These are phyloP conservation scores for Drosophila atripex DNA, from an alignment of 2,888 invertebrate species.

Conservation along the genomic window DNA sequence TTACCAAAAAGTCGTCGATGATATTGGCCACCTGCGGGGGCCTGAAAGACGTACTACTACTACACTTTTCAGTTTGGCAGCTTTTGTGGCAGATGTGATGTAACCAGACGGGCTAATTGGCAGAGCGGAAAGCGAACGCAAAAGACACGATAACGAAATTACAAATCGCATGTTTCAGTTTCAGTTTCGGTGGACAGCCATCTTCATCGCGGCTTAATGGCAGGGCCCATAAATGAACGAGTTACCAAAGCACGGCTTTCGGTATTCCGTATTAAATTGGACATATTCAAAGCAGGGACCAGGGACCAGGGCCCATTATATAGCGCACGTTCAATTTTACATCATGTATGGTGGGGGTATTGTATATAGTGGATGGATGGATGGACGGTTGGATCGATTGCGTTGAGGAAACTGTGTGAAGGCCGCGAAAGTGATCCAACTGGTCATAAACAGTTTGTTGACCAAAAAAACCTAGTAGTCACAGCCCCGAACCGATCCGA, in stretches of 20 bases:
- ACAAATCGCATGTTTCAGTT: conserved; percentile 61
- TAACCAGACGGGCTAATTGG: conserved; percentile 68
- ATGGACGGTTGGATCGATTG: conserved; percentile 25
- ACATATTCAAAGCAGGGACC: conserved; percentile 65
- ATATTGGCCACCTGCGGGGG: conserved; percentile 1
- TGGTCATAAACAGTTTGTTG: conserved; percentile 73
- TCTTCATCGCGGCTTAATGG: conserved; percentile 18
- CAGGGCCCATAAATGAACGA: conserved; percentile 49
- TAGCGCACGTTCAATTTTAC: conserved; percentile 61
- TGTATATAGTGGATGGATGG: neutral
- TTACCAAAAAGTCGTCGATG: conserved; percentile 24
- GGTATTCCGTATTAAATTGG: conserved; percentile 30
- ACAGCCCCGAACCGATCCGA: conserved; percentile 14
- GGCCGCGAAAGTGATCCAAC: conserved; percentile 75
- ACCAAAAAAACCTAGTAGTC: conserved; percentile 63
- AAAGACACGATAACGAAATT: conserved; percentile 56
- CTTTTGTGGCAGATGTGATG: conserved; percentile 63
- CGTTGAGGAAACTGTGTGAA: conserved; percentile 73
- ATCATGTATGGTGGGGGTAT: conserved; percentile 19
- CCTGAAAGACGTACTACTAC: conserved; percentile 22
- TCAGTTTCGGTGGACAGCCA: conserved; percentile 13
- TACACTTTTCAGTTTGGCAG: conserved; percentile 55
- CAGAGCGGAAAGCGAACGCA: conserved; percentile 73
- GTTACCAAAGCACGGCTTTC: conserved; percentile 37
- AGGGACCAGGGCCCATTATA: neutral